Percentiles rank a stretch among this genome's conserved stretches.
Evolutionary conservation across 2,888 invertebrate species (phyloP).

Genomic region (Netelia virgata): DNA sequence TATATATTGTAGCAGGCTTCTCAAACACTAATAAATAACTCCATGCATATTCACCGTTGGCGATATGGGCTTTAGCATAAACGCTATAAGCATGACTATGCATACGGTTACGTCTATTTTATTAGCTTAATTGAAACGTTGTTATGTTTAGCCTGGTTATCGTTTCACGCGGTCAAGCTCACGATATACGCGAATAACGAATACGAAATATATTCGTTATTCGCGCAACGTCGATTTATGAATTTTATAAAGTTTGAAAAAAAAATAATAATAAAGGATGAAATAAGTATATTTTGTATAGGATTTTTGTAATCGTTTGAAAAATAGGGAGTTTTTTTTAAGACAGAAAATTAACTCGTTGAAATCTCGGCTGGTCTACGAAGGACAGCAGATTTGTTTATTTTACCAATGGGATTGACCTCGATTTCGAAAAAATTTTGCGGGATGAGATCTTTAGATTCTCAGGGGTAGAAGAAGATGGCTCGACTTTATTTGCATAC

Average conservation of each 20-base stretch:
- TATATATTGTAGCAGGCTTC: neutral
- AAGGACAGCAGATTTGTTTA: neutral
- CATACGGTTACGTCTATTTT: neutral
- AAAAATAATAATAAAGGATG: neutral
- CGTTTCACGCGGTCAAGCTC: neutral
- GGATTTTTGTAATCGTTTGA: neutral
- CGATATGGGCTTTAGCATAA: constrained; percentile 10
- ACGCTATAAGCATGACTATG: neutral
- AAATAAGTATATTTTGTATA: neutral
- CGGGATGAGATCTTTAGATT: neutral
- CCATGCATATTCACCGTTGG: constrained; percentile 14
- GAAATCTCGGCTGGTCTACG: neutral
- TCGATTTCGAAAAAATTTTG: neutral
- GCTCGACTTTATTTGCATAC: too few species aligned
- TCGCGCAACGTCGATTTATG: too few species aligned
- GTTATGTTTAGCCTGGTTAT: neutral
- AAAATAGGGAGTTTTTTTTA: too few species aligned
- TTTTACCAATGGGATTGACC: neutral
- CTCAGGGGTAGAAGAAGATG: too few species aligned
- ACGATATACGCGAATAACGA: neutral
- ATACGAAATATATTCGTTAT: neutral
- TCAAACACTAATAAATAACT: constrained; percentile 7
- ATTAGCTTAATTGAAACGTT: constrained; percentile 5
- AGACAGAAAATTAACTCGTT: too few species aligned
- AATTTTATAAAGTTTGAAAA: neutral